A percentile compares a stretch with the other conserved stretches of the same genome.
Evolutionary conservation across 2,888 invertebrate genomes (phyloP).

Genomic region (Orchestes rusci): DNA sequence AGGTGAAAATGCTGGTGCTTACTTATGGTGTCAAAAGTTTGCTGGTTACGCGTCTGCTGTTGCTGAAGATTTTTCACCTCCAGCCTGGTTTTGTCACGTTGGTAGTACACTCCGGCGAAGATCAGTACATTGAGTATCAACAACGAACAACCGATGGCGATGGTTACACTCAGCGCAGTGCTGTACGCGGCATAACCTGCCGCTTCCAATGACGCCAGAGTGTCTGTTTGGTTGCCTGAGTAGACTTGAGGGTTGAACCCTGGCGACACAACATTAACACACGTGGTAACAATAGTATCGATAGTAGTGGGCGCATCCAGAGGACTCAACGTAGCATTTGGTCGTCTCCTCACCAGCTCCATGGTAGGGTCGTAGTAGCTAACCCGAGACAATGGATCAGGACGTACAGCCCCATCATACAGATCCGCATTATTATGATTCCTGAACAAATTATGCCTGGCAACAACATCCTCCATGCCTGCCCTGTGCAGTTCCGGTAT

Average conservation of each 20-base stretch:
- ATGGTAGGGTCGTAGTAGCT: slow-evolving; percentile 56
- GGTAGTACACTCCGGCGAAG: slow-evolving; percentile 80
- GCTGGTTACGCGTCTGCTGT: slow-evolving; percentile 62
- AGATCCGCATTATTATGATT: slow-evolving; percentile 83
- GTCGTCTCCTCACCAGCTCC: slow-evolving; percentile 54
- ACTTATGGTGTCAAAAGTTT: slow-evolving; percentile 64
- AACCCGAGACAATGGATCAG: slow-evolving; percentile 68
- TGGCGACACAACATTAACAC: slow-evolving; percentile 53
- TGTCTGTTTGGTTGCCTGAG: slow-evolving; percentile 60
- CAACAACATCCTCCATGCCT: slow-evolving; percentile 83
- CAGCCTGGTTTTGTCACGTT: slow-evolving; percentile 66
- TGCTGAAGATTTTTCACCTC: slow-evolving; percentile 74
- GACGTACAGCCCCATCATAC: slow-evolving; percentile 83
- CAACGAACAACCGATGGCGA: slow-evolving; percentile 74
- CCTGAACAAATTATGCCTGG: slow-evolving; percentile 80
- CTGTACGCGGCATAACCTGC: slow-evolving; percentile 71
- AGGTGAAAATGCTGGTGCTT: slow-evolving; percentile 76
- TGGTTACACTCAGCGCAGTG: slow-evolving; percentile 69
- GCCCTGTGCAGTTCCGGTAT: slow-evolving; percentile 86
- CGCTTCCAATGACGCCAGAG: slow-evolving; percentile 71
- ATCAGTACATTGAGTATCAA: slow-evolving; percentile 75
- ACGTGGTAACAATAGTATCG: slow-evolving; percentile 59
- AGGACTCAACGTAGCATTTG: slow-evolving; percentile 53
- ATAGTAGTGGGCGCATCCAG: slow-evolving; percentile 63
- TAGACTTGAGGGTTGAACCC: slow-evolving; percentile 47